Evolutionary conservation across 2,888 invertebrate genomes (phyloP), one percentile per base, ranked within the genome.

Genomic region (Acleris literana): DNA sequence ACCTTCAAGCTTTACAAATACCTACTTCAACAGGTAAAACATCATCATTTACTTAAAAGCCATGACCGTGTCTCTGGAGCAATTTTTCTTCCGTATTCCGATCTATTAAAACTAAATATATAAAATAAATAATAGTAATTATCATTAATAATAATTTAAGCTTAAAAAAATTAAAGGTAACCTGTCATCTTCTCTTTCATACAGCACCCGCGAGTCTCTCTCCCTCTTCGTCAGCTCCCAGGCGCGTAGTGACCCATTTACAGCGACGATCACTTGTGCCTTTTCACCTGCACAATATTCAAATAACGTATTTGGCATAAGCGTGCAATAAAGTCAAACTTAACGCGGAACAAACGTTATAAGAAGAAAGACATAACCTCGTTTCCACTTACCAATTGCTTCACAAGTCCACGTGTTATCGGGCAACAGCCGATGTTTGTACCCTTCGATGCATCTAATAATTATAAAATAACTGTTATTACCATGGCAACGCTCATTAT

Each of bases 381-480:
- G 16, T 2, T 54, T 18, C 3, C 5, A 73, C 78, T 77, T 57
- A 73, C 94, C 94, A 29, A 91, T 82, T 0, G 95, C 95, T 77
- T 94, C 89, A 76, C 95, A 95, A 5, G 83, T 79, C 46, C 80
- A 74, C 5, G 77, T 72, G 11, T 84, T 84, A 74, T 85, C 88
- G 1, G 88, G 74, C 5, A 87, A 74, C 69, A 87, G 86, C 53
- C 93, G 92, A 75, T 93, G 93, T 52, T 89, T 87, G 84, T 94
- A 96, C 4, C 96, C 96, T 3, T 93, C 79, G 2, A 93, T 94
- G 80, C 96, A 96, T 77, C 95, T 95, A 82, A 94, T 20, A 20
- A 33, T 20, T 16, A 46, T 29, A 48, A 25, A 33, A 22, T 2
- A 22, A 25, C 25, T 25, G 25, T 25, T 25, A 25, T 25, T 25